Base-by-base conservation (phyloP, 2,888 invertebrate genomes). In the Muscina levida region DNA sequence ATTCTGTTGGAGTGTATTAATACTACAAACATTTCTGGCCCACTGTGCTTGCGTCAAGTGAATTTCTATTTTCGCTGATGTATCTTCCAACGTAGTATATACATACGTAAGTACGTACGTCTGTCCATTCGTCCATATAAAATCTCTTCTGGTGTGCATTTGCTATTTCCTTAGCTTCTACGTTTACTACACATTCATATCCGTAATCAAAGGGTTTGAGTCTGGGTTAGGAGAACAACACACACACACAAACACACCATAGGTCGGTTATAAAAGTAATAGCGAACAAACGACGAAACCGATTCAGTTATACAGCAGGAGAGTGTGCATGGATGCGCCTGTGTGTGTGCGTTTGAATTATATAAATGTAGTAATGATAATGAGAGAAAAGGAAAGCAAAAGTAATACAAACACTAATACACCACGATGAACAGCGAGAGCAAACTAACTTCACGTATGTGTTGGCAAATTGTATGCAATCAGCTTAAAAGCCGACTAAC, bases 151-250 rank as follows among this genome's bases (percentile, higher is more conserved):
- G 31, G 31, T 8, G 8, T 31, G 3, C 31, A 26, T 71, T 51
- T 70, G 53, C 51, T 65, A 26, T 71, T 51, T 70, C 44, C 51
- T 65, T 79, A 37, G 22, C 48, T 78, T 44, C 46, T 59, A 22
- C 46, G n/a, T 65, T 65, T 46, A 39, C 42, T 73, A 65, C 51
- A 51, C 67, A 67, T 26, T 48, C 15, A 10, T 13, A 37, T 51
- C 37, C 31, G 5, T 11, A 39, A 24, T 17, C 31, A 79, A 79
- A 66, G 57, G 78, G 76, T 81, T 83, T 82, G 81, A 84, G 83
- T 82, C 82, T 84, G 77, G 85, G 84, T 84, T 84, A 84, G 83
- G 78, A 84, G 82, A 83, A 77, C 83, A 83, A 67, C 73, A 67
- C 51, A 48, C 31, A 10, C 72, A 77, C 51, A 74, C 22, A 71